These are phyloP conservation scores for Apoda limacodes DNA, from an alignment of 2,888 invertebrate species.

Conservation along the genomic window DNA sequence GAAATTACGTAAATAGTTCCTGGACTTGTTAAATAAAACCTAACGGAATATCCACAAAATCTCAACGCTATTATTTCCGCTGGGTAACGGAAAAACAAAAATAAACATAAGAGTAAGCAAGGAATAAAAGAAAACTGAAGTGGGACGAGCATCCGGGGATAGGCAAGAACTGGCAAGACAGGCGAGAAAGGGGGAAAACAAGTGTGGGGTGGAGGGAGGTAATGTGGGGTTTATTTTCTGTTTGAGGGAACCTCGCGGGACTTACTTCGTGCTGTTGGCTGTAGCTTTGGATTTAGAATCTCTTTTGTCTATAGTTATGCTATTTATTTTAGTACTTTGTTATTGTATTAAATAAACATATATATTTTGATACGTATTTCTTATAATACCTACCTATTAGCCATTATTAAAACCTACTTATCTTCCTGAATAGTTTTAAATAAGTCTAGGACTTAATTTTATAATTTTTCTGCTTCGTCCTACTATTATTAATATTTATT, in stretches of 20 bases:
- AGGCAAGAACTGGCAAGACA: slow-evolving; percentile 33
- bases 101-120: slow-evolving; percentile 61
- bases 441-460: no score
- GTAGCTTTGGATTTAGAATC: slow-evolving; percentile 30
- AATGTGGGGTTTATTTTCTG: slow-evolving; percentile 37
- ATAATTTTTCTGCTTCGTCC: no score
- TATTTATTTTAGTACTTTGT: slow-evolving; percentile 54
- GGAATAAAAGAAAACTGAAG: slow-evolving; percentile 65
- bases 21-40: no score
- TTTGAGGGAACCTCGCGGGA: slow-evolving; percentile 32
- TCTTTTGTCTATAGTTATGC: slow-evolving; percentile 53
- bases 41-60: slow-evolving; percentile 32
- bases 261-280: slow-evolving; percentile 13
- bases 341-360: no score
- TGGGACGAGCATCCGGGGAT: slow-evolving; percentile 54
- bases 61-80: slow-evolving; percentile 56
- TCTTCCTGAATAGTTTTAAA: no score
- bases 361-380: no score
- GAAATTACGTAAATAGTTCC: no score
- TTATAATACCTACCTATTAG: no score
- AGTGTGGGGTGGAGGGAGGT: slow-evolving; percentile 6
- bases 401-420: no score
- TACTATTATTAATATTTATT: no score
- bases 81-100: slow-evolving; percentile 65
- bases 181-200: slow-evolving; percentile 21